phyloP scores from a whole-genome alignment of 2,888 invertebrate genomes.

The Arctia plantaginis region DNA sequence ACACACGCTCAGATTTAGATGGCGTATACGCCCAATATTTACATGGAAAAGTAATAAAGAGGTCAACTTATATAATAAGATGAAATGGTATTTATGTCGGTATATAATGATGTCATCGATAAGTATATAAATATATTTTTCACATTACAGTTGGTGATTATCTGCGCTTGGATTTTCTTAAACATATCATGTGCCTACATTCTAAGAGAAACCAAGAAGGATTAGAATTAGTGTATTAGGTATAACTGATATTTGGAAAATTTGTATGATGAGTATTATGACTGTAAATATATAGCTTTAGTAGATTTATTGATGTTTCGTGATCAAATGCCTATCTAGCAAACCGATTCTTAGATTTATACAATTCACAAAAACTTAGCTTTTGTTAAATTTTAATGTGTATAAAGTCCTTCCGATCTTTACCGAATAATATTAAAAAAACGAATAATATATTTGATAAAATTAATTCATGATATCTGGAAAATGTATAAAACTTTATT shows the following conservation, averaged over 20 bases:
- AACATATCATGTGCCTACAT: slow-evolving; percentile 43
- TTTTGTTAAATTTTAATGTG: background rate
- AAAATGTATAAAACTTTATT: no score
- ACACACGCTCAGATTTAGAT: slow-evolving; percentile 24
- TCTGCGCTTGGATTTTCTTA: slow-evolving; percentile 40
- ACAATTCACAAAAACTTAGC: background rate
- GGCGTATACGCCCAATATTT: slow-evolving; percentile 26
- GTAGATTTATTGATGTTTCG: slow-evolving; percentile 12
- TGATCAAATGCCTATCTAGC: background rate
- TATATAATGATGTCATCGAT: slow-evolving; percentile 19
- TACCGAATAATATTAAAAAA: no score
- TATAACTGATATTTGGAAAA: slow-evolving; percentile 33
- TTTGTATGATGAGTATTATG: slow-evolving; percentile 43
- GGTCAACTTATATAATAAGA: slow-evolving; percentile 21
- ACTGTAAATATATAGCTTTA: slow-evolving; percentile 19
- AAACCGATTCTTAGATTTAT: background rate
- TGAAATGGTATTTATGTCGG: slow-evolving; percentile 9
- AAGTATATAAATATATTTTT: slow-evolving; percentile 18
- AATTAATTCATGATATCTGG: no score
- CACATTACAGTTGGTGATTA: slow-evolving; percentile 45
- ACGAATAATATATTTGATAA: background rate
- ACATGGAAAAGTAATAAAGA: slow-evolving; percentile 33
- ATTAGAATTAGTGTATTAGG: slow-evolving; percentile 36
- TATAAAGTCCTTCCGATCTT: background rate
- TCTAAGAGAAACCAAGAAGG: slow-evolving; percentile 40